A percentile compares a stretch with the other conserved stretches of the same genome.
Evolutionary conservation across 2,888 invertebrate species (phyloP).

Genomic region (Imbricaverruca yamaguchii): DNA sequence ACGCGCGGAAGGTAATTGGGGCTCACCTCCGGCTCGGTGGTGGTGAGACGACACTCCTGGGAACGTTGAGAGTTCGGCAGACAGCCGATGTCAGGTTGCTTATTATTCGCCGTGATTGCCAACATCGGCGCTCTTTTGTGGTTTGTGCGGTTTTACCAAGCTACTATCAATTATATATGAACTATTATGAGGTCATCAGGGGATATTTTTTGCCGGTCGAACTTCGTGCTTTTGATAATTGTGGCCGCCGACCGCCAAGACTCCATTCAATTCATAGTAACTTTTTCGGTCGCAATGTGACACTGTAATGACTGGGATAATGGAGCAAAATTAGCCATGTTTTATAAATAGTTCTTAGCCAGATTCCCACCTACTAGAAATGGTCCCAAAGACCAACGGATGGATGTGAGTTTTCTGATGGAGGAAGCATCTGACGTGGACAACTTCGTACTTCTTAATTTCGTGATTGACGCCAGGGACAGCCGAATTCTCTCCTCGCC

Average conservation of each 20-base stretch:
- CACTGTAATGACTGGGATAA: not conserved
- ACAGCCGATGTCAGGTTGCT: not conserved
- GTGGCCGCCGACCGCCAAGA: not conserved
- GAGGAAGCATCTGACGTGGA: too few species aligned
- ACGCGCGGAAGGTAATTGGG: too few species aligned
- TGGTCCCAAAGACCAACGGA: too few species aligned
- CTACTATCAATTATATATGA: constrained; percentile 3
- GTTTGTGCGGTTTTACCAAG: not conserved
- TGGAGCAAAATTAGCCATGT: not conserved
- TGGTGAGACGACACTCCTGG: too few species aligned
- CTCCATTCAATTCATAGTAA: too few species aligned
- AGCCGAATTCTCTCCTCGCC: too few species aligned
- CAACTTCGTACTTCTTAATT: too few species aligned
- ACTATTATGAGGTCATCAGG: not conserved
- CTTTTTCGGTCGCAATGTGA: not conserved
- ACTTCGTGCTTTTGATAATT: not conserved
- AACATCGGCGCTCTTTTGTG: not conserved
- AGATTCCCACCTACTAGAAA: too few species aligned
- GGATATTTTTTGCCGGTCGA: not conserved
- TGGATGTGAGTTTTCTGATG: too few species aligned
- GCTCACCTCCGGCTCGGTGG: too few species aligned
- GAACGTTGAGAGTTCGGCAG: not conserved
- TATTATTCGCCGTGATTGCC: not conserved
- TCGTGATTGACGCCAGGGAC: too few species aligned
- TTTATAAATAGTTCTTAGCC: not conserved